Evolutionary conservation across 2,888 invertebrate genomes (phyloP), one percentile per base, ranked within the genome.

Genomic region (Agriopis marginaria): DNA sequence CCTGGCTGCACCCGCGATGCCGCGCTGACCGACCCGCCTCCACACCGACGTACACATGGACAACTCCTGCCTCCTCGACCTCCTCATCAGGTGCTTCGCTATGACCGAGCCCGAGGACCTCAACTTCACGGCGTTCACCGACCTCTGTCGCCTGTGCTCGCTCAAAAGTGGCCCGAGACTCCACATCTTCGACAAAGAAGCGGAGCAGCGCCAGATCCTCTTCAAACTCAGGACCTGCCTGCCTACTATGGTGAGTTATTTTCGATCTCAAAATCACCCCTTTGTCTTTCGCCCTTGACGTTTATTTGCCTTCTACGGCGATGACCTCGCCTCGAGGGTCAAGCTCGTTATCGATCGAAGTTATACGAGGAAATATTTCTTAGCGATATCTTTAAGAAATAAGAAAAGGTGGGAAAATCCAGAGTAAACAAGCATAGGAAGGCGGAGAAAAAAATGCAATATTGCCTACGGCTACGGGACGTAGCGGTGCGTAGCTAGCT

Each of bases 171-270:
- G 95, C 75, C 96, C 96, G 78, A 94, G 96, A 86, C 94, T 96
- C 79, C 96, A 96, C 86, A 95, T 96, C 84, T 96, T 96, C 86
- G 96, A 96, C 84, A 96, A 96, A 86, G 96, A 96, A 86, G 95
- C 96, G 63, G 96, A 96, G 85, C 96, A 96, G 86, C 92, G 96
- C 78, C 96, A 96, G 89, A 92, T 96, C 77, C 92, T 96, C 69
- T 96, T 96, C 86, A 96, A 96, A 86, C 95, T 96, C 83, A 95
- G 96, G 83, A 96, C 96, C 79, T 95, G 96, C 82, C 92, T 96
- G 86, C 96, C 96, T 70, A 95, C 96, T 86, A 95, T 95, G 95
- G 96, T 96, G 89, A 96, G 96, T 94, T 75, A 60, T 12, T 68
- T 64, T 54, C 50, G 40, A 51, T 62, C 47, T 54, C 42, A n/a